phyloP scores from a whole-genome alignment of 2,113 vertebrate species.

The Centropus unirufus region DNA sequence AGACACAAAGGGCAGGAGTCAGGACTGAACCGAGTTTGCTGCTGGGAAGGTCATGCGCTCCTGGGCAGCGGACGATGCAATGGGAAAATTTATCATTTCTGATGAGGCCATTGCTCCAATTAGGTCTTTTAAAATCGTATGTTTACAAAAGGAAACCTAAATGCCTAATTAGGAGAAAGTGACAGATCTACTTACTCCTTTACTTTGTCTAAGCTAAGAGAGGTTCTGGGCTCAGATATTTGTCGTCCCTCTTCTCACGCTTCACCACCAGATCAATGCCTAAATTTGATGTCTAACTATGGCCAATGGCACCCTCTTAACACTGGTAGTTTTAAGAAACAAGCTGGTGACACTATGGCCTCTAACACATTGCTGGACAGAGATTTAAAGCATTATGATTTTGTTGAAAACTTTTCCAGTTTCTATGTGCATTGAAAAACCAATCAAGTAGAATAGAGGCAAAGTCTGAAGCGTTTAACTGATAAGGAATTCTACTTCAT shows the following conservation, averaged over 20 bases:
- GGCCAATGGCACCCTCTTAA: background rate
- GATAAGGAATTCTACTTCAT: background rate
- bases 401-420: background rate
- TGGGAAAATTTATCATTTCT: background rate
- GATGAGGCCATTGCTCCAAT: background rate
- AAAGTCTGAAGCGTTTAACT: background rate
- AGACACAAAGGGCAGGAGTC: background rate
- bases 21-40: background rate
- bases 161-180: background rate
- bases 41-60: background rate
- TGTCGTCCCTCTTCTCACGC: background rate
- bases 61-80: background rate
- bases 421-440: background rate
- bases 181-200: background rate
- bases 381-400: background rate
- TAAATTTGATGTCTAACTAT: background rate
- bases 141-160: background rate
- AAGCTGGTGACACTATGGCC: background rate
- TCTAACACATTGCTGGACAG: background rate
- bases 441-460: background rate
- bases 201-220: background rate
- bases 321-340: background rate
- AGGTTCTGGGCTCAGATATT: background rate
- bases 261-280: background rate
- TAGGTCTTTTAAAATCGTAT: background rate